Percentiles rank a stretch among this genome's conserved stretches.
phyloP scores from a whole-genome alignment of 2,888 invertebrate genomes.

The Hirudinaria manillensis region DNA sequence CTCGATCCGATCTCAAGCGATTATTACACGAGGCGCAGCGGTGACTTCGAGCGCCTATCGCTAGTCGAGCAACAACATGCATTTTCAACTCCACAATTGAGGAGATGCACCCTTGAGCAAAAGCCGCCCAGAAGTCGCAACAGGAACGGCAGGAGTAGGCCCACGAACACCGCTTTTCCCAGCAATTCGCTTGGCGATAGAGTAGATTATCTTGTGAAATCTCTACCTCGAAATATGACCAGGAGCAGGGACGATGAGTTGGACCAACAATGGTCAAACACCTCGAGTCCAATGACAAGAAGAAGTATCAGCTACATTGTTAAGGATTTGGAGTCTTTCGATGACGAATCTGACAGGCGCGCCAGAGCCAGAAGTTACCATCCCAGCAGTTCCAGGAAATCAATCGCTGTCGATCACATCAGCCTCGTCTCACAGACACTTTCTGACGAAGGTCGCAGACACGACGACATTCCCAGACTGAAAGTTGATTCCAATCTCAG shows the following conservation, averaged over 20 bases:
- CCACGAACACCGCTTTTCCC: not conserved
- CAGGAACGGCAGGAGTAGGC: not conserved
- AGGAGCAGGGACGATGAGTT: not conserved
- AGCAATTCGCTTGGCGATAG: not conserved
- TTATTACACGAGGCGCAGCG: not conserved
- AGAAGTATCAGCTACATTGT: slow-evolving; percentile 17
- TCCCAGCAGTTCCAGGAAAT: not conserved
- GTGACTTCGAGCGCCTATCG: not conserved
- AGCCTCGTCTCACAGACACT: not conserved
- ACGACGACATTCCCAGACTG: not conserved
- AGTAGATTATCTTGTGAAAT: not conserved
- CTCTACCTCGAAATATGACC: slow-evolving; percentile 12
- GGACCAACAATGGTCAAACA: not conserved
- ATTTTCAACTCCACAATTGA: slow-evolving; percentile 16
- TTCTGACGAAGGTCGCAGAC: not conserved
- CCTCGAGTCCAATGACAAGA: not conserved
- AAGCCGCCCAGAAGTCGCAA: not conserved
- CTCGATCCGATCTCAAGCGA: slow-evolving; percentile 36
- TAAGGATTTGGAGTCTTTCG: not conserved
- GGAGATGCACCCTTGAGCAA: not conserved
- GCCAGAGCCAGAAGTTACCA: not conserved
- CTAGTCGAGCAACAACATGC: slow-evolving; percentile 8
- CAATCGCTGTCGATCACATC: slow-evolving; percentile 9
- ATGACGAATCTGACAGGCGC: not conserved
- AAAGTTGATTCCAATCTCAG: not conserved